Base-by-base conservation (phyloP, 2,888 invertebrate genomes). In the Troides aeacus region DNA sequence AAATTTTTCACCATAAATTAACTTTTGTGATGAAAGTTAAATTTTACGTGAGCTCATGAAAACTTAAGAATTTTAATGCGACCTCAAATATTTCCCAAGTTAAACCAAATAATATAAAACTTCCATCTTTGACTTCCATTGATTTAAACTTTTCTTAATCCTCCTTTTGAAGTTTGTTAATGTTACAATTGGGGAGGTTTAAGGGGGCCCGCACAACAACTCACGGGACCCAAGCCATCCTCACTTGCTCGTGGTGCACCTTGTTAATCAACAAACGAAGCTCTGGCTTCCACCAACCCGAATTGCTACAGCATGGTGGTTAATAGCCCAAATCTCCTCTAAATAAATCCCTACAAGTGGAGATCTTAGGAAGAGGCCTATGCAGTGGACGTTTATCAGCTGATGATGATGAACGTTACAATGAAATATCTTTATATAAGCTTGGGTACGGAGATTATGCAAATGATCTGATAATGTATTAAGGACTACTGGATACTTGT, bases 111-210 rank as follows among this genome's bases (percentile, higher is more conserved):
- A 17, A 18, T 15, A 68, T 60, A 59, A 68, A 64, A 53, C 53
- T 68, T 63, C 63, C 36, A 64, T 17, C 42, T 53, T 60, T 69
- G 61, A 69, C 60, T 64, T 56, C 42, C 53, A 64, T 64, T 64
- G 63, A 64, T 59, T 64, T 46, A 63, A 68, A 60, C 69, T 64
- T 64, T 59, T 56, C 60, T 50, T 64, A 64, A 64, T 68, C 50
- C 53, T 23, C 18, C 12, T 60, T 30, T 64, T 50, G 58, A 53
- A 64, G 59, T 68, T 58, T 53, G 53, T 64, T 64, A 68, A 68
- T 63, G 63, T 63, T 53, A 58, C 68, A 36, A 46, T 30, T 3
- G 30, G 30, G 30, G 30, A 30, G 30, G 30, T 30, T 3, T 30
- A 30, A 30, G 3, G 30, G 30, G 30, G 30, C 30, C 24, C 30